phyloP scores from a whole-genome alignment of 2,888 invertebrate species.

The Synergus umbraculus region DNA sequence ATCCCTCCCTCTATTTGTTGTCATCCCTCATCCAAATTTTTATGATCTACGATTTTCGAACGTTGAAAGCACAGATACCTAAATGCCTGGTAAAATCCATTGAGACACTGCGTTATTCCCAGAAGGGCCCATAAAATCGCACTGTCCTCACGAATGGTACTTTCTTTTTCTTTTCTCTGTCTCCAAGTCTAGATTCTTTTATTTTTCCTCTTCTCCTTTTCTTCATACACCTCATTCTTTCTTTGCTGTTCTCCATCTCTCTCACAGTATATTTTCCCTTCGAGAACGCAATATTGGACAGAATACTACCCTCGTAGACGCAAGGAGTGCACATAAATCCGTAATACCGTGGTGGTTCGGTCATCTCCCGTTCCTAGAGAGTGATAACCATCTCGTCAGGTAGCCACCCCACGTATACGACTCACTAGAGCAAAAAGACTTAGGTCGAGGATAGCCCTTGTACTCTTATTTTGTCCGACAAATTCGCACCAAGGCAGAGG shows the following conservation, averaged over 20 bases:
- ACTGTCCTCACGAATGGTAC: background rate
- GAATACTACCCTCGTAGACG: constrained; percentile 22
- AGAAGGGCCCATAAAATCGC: constrained; percentile 13
- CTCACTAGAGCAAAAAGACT: background rate
- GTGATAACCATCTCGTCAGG: constrained; percentile 50
- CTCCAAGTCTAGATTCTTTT: background rate
- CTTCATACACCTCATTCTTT: background rate
- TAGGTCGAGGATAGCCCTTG: constrained; percentile 30
- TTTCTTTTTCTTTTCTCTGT: background rate
- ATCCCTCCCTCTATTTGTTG: background rate
- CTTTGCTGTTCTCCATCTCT: background rate
- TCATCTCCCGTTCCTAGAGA: constrained; percentile 40
- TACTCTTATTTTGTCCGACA: constrained; percentile 35
- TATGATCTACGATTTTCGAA: background rate
- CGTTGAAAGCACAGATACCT: background rate
- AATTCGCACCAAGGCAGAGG: constrained; percentile 21
- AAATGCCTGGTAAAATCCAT: constrained; percentile 9
- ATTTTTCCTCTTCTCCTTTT: background rate
- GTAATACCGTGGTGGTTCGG: constrained; percentile 42
- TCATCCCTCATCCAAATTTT: background rate
- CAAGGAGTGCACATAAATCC: constrained; percentile 47
- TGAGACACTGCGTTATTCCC: constrained; percentile 11
- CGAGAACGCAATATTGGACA: constrained; percentile 46
- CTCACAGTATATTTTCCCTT: background rate
- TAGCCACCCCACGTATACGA: constrained; percentile 37